These are phyloP conservation scores for Misgurnus mizolepis DNA, from an alignment of 2,113 vertebrate species.

Conservation along the genomic window DNA sequence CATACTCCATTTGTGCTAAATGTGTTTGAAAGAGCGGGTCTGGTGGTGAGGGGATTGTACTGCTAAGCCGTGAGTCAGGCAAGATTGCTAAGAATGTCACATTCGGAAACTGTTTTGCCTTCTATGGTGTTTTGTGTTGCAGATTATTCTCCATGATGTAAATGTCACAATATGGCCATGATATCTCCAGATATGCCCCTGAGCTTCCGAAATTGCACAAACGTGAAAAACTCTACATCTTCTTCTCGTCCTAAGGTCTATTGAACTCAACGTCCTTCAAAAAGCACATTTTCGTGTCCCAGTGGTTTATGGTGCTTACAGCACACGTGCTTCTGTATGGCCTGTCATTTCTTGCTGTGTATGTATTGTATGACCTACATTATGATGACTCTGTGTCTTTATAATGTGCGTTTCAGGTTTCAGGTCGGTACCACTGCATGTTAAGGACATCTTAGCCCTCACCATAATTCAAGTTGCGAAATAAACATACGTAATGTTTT, in stretches of 20 bases:
- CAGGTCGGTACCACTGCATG: too few relatives aligned
- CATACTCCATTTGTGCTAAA: slow-evolving; percentile 18
- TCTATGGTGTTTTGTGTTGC: neutral
- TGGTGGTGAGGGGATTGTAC: slow-evolving; percentile 2
- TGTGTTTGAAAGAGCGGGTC: slow-evolving; percentile 33
- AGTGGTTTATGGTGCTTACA: neutral
- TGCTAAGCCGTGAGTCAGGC: slow-evolving; percentile 2
- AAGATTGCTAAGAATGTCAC: slow-evolving; percentile 21
- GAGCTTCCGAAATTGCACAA: slow-evolving; percentile 20
- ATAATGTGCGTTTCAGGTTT: too few relatives aligned
- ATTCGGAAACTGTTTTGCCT: neutral
- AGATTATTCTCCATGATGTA: slow-evolving; percentile 16
- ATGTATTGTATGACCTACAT: too few relatives aligned
- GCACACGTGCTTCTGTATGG: neutral
- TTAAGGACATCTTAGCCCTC: too few relatives aligned
- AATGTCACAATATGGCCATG: slow-evolving; percentile 44
- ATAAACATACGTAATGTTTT: too few relatives aligned
- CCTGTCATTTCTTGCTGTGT: neutral
- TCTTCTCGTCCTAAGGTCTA: slow-evolving; percentile 11
- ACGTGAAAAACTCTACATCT: neutral
- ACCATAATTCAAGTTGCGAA: too few relatives aligned
- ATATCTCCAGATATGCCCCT: slow-evolving; percentile 24
- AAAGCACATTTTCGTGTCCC: slow-evolving; percentile 12
- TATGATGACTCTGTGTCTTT: too few relatives aligned
- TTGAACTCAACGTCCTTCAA: slow-evolving; percentile 38